Base-by-base conservation (phyloP, 2,888 invertebrate genomes). In the Hecatera dysodea region DNA sequence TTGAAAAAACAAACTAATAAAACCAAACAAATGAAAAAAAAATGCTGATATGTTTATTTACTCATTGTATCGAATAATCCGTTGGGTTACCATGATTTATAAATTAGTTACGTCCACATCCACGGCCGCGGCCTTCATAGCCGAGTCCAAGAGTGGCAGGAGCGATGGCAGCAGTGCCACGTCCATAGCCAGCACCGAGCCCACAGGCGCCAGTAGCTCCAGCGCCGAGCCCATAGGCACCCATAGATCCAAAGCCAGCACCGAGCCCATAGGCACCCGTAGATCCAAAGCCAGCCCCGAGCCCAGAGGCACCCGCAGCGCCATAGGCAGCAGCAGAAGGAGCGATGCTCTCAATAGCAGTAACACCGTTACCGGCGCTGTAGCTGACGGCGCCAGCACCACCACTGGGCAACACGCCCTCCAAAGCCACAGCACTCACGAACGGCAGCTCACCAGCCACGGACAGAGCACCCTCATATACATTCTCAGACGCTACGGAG, bases 401-500 rank as follows among this genome's bases (percentile, higher is more conserved):
- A 48, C 39, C 64, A 57, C 67, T 67, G 46, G 81, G 70, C 12
- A 81, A 33, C 27, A 67, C 68, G 17, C 69, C 50, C 9, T 53
- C 67, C 33, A 44, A 59, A 55, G 24, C 61, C 9, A 74, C 80
- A 67, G 71, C 44, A 52, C 77, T 72, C 29, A 81, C 22, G 36
- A 81, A 81, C 19, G 81, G 81, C 48, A 75, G 64, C 72, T 75
- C 82, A 67, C 75, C 75, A 60, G 55, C 53, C 6, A 72, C 71
- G n/a, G 63, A 42, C 19, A 83, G 50, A 36, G 24, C 11, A 53
- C 83, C 81, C 44, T 83, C 78, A 52, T 62, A 83, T 9, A 65
- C 59, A 42, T 82, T 83, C 22, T 83, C 83, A 55, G 83, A 83
- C 0, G 66, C 67, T 12, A 83, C 46, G 17, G 78, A 72, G 27